A percentile compares a stretch with the other conserved stretches of the same genome.
Evolutionary conservation across 2,797 vertebrate species (phyloP).

Genomic region (Antrozous pallidus): DNA sequence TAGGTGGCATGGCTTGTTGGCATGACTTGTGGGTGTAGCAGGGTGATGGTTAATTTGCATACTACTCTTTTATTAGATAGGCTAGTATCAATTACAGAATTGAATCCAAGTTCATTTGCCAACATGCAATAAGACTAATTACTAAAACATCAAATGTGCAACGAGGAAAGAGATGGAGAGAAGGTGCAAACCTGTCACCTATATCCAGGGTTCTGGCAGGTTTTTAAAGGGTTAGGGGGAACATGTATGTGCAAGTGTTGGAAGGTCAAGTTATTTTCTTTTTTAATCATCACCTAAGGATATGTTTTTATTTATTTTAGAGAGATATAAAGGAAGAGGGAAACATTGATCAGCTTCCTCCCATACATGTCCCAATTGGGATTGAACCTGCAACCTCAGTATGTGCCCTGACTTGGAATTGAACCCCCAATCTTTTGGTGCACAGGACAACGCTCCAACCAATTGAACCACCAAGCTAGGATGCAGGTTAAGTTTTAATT

Average conservation of each 20-base stretch:
- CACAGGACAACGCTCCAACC: not conserved
- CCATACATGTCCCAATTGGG: no score
- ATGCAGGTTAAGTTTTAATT: not conserved
- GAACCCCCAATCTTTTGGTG: not conserved
- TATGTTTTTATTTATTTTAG: not conserved
- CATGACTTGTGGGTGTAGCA: no score
- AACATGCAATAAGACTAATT: not conserved
- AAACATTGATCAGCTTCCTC: not conserved
- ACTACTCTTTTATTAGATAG: no score
- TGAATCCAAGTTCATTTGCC: not conserved
- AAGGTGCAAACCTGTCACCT: not conserved
- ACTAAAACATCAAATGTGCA: not conserved
- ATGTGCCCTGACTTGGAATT: not conserved
- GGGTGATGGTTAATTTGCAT: no score
- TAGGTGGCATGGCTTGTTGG: no score
- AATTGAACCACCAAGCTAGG: not conserved
- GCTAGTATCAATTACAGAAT: no score
- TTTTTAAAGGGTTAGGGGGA: not conserved
- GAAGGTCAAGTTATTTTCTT: not conserved
- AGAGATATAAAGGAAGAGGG: not conserved
- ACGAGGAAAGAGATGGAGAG: not conserved
- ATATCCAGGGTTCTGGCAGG: not conserved
- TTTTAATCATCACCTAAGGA: not conserved
- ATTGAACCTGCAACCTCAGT: not conserved
- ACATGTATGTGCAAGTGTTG: not conserved